phyloP scores from a whole-genome alignment of 2,113 vertebrate species.

The Corythoichthys intestinalis region DNA sequence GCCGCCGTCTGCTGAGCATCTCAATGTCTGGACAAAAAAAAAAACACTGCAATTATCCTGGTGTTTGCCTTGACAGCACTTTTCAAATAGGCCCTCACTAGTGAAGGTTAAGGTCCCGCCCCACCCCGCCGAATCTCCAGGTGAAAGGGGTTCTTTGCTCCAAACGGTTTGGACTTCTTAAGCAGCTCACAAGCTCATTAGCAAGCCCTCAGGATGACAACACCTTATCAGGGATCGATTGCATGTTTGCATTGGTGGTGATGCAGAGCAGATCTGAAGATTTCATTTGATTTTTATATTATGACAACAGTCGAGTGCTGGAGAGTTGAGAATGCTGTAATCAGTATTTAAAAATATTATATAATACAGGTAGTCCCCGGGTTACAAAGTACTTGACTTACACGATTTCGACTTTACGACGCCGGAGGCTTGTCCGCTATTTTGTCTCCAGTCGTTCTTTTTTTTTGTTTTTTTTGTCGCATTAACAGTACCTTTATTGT shows the following conservation, averaged over 20 bases:
- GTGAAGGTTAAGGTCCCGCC: slow-evolving; percentile 20
- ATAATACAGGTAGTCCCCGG: too few species aligned
- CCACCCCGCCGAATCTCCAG: slow-evolving; percentile 10
- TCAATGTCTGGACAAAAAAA: slow-evolving; percentile 35
- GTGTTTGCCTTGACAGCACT: slow-evolving; percentile 50
- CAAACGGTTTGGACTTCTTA: not conserved
- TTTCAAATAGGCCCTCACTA: slow-evolving; percentile 38
- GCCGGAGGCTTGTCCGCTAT: too few species aligned
- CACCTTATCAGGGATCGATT: slow-evolving; percentile 1
- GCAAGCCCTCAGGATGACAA: not conserved
- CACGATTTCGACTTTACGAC: too few species aligned
- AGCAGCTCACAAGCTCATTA: slow-evolving; percentile 1
- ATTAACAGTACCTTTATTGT: too few species aligned
- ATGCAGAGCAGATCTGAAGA: not conserved
- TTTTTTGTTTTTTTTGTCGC: too few species aligned
- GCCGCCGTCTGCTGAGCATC: slow-evolving; percentile 42
- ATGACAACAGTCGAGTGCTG: too few species aligned
- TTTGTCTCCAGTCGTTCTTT: too few species aligned
- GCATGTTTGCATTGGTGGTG: not conserved
- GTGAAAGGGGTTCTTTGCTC: slow-evolving; percentile 11
- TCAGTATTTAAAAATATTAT: too few species aligned
- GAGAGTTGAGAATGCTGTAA: too few species aligned
- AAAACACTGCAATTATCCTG: slow-evolving; percentile 51
- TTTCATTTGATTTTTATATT: too few species aligned
- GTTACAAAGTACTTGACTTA: too few species aligned